Evolutionary conservation across 2,888 invertebrate genomes (phyloP).

Genomic region (Litoditis marina): DNA sequence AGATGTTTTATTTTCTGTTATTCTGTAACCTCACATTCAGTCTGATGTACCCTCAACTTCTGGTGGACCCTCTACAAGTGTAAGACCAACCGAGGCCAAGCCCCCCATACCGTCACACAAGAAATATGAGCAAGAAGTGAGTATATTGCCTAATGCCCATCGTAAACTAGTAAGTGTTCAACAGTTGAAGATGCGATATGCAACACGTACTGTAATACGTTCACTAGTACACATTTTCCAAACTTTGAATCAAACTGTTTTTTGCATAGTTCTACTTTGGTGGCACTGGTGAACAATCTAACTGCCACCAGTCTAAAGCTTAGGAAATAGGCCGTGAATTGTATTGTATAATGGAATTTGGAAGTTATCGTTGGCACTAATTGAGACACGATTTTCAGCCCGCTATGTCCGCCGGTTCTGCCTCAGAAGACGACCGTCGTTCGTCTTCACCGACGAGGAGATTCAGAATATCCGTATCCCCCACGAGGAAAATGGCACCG

Average conservation of each 20-base stretch:
- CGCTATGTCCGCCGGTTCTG: no score
- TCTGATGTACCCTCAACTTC: background rate
- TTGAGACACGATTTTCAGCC: no score
- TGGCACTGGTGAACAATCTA: background rate
- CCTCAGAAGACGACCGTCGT: background rate
- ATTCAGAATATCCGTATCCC: constrained; percentile 58
- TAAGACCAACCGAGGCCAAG: constrained; percentile 1
- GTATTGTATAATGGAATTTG: no score
- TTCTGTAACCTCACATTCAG: background rate
- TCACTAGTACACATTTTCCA: background rate
- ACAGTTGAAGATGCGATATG: no score
- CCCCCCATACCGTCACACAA: constrained; percentile 16
- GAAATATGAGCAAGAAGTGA: constrained; percentile 8
- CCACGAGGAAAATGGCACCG: constrained; percentile 44
- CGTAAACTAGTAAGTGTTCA: background rate
- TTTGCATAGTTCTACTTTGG: no score
- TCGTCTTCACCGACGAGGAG: constrained; percentile 37
- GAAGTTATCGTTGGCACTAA: no score
- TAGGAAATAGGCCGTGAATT: constrained; percentile 8
- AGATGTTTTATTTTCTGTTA: background rate
- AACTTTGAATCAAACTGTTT: background rate
- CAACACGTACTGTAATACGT: background rate
- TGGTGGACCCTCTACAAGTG: background rate
- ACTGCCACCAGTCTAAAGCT: background rate
- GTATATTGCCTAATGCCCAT: background rate